Evolutionary conservation across 2,113 vertebrate genomes (phyloP).

Genomic region (Bambusicola thoracicus): DNA sequence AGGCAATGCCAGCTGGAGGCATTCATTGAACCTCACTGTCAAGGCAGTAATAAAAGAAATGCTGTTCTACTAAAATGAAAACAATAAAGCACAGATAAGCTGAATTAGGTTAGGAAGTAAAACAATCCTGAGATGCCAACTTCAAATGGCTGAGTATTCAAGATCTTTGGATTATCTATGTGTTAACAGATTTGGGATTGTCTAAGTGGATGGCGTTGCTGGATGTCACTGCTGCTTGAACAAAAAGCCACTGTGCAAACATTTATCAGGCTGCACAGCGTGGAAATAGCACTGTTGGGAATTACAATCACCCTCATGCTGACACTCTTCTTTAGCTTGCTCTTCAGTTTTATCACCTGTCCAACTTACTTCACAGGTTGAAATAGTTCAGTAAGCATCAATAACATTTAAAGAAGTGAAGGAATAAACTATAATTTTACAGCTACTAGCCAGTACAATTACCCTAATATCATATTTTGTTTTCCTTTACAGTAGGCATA

Average conservation of each 20-base stretch:
- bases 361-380: neutral
- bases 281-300: neutral
- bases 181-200: neutral
- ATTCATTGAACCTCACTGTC: conserved; percentile 1
- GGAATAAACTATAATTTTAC: neutral
- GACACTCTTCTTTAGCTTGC: neutral
- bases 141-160: neutral
- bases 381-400: neutral
- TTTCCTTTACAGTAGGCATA: neutral
- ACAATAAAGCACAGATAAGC: conserved; percentile 8
- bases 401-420: neutral
- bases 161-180: neutral
- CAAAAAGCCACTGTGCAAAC: neutral
- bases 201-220: neutral
- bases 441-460: neutral
- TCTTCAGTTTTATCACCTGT: neutral
- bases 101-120: neutral
- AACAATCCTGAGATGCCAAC: neutral
- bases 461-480: neutral
- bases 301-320: neutral
- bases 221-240: conserved; percentile 3
- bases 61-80: conserved; percentile 24
- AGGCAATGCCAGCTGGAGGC: conserved; percentile 22
- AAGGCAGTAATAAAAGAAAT: conserved; percentile 21
- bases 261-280: neutral